phyloP scores from a whole-genome alignment of 2,113 vertebrate species.

The Oreotragus oreotragus region DNA sequence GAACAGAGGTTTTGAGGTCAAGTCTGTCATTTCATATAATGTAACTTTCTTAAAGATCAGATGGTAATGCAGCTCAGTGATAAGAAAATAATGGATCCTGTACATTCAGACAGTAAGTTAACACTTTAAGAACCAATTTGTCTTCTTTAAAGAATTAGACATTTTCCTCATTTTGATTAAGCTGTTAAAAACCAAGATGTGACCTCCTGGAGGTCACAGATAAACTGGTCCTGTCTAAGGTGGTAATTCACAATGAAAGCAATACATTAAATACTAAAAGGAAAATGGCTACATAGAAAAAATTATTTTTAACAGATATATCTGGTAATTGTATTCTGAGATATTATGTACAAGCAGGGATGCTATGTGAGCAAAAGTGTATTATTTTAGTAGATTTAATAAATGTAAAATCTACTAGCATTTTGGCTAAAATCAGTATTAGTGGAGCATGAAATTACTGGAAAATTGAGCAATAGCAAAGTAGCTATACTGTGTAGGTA shows the following conservation, averaged over 20 bases:
- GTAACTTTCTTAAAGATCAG: slow-evolving; percentile 25
- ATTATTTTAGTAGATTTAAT: neutral
- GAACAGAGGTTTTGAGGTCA: neutral
- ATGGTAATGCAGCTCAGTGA: neutral
- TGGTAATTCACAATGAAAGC: neutral
- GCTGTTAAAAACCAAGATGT: neutral
- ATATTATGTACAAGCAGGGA: neutral
- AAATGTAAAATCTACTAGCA: neutral
- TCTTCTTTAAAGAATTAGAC: neutral
- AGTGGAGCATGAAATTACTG: neutral
- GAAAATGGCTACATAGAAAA: neutral
- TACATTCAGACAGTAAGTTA: neutral
- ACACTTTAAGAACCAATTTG: neutral
- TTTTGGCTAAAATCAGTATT: neutral
- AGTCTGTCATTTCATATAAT: slow-evolving; percentile 36
- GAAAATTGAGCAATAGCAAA: neutral
- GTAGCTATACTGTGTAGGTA: neutral
- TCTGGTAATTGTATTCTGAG: neutral
- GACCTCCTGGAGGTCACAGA: neutral
- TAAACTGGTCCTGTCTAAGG: neutral
- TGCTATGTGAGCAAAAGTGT: neutral
- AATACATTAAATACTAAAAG: neutral
- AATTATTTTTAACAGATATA: neutral
- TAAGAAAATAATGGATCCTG: neutral
- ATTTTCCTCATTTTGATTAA: neutral